Evolutionary conservation across 2,888 invertebrate species (phyloP).

Genomic region (Agapostemon virescens): DNA sequence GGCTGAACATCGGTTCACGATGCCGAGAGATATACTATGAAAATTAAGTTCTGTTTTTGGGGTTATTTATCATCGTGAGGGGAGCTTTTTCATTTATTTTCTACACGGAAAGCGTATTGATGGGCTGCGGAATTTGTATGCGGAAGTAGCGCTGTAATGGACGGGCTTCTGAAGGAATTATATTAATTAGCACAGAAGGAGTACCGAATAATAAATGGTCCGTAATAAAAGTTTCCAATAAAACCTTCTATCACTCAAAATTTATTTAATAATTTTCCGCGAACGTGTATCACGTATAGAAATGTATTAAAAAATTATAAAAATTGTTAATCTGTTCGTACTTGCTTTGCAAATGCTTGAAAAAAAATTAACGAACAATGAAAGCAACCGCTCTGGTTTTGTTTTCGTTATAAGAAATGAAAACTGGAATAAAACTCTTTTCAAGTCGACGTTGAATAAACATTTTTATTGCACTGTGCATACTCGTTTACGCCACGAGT

Average conservation of each 20-base stretch:
- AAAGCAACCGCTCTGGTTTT: not conserved
- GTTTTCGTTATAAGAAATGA: not conserved
- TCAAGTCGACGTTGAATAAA: not conserved
- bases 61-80: not conserved
- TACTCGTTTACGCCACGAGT: not conserved
- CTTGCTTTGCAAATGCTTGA: not conserved
- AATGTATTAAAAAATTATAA: not conserved
- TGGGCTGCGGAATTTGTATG: not conserved
- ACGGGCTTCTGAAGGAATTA: not conserved
- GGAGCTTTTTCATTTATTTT: not conserved
- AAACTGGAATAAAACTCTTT: not conserved
- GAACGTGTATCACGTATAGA: too few relatives aligned
- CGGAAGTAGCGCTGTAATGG: not conserved
- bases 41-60: not conserved
- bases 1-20: not conserved
- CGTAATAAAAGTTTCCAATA: not conserved
- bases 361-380: not conserved
- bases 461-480: not conserved
- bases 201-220: not conserved
- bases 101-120: not conserved
- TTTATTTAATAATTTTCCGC: not conserved
- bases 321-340: not conserved
- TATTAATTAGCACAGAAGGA: not conserved
- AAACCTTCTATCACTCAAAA: not conserved
- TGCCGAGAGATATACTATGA: not conserved